phyloP scores from a whole-genome alignment of 2,113 vertebrate species.

The Bos javanicus region DNA sequence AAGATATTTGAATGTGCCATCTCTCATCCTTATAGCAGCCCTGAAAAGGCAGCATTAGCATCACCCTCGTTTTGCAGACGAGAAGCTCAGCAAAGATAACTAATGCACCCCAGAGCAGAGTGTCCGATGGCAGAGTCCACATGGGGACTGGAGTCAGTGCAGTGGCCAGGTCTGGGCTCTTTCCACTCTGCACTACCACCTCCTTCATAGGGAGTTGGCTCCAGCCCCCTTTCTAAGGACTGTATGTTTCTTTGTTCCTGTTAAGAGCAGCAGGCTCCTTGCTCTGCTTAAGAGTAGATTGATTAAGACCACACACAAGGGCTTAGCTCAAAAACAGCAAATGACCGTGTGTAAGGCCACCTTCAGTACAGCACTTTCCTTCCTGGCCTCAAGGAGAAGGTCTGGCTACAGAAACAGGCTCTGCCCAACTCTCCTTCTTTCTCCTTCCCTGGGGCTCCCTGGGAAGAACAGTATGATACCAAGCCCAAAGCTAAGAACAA shows the following conservation, averaged over 20 bases:
- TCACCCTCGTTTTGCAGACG: neutral
- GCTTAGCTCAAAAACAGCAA: neutral
- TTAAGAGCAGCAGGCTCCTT: neutral
- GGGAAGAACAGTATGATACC: neutral
- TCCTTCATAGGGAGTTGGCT: neutral
- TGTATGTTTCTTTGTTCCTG: no score
- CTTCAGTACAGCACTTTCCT: neutral
- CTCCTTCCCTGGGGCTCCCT: neutral
- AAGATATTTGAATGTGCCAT: neutral
- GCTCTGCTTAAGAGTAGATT: neutral
- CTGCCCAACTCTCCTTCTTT: neutral
- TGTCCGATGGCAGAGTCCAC: neutral
- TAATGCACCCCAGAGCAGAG: neutral
- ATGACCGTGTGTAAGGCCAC: neutral
- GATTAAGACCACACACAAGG: neutral
- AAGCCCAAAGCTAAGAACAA: neutral
- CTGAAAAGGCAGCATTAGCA: neutral
- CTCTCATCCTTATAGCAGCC: neutral
- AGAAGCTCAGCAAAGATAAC: neutral
- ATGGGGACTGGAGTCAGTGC: neutral
- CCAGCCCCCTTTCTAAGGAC: neutral
- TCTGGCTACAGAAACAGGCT: neutral
- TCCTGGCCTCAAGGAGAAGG: neutral
- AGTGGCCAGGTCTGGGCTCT: neutral
- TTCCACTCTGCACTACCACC: neutral